Percentiles rank a stretch among this genome's conserved stretches.
These are phyloP conservation scores for Notodonta dromedarius DNA, from an alignment of 2,888 invertebrate species.

Conservation along the genomic window DNA sequence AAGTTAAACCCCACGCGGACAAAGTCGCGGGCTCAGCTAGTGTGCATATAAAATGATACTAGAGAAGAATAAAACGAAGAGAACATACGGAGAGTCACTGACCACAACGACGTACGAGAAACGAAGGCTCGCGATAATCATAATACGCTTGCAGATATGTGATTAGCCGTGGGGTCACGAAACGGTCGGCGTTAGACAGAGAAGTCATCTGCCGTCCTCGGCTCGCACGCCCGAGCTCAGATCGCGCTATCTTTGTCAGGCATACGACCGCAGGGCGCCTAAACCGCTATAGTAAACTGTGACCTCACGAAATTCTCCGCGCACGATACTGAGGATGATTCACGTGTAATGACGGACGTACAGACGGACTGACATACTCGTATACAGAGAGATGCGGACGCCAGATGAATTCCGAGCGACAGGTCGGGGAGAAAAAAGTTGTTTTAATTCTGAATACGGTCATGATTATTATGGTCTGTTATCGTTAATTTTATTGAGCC, in stretches of 20 bases:
- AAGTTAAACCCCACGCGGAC: no score
- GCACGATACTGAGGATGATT: slow-evolving; percentile 78
- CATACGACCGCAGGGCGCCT: slow-evolving; percentile 80
- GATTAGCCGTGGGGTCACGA: slow-evolving; percentile 81
- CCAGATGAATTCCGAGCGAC: slow-evolving; percentile 70
- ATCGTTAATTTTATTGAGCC: slow-evolving; percentile 64
- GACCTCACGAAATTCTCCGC: slow-evolving; percentile 82
- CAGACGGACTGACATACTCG: slow-evolving; percentile 63
- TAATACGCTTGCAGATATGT: slow-evolving; percentile 83
- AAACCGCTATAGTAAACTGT: slow-evolving; percentile 83
- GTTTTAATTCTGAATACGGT: slow-evolving; percentile 47
- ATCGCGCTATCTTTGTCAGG: slow-evolving; percentile 57
- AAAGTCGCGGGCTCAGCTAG: no score
- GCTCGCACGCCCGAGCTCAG: slow-evolving; percentile 45
- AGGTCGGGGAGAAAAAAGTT: slow-evolving; percentile 37
- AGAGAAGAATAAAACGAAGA: slow-evolving; percentile 54
- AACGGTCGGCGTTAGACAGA: slow-evolving; percentile 80
- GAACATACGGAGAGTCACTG: slow-evolving; percentile 69
- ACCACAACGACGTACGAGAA: slow-evolving; percentile 77
- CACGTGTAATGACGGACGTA: slow-evolving; percentile 76
- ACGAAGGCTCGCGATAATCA: slow-evolving; percentile 80
- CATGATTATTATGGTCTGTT: slow-evolving; percentile 50
- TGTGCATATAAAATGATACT: slow-evolving; percentile 46
- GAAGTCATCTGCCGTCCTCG: slow-evolving; percentile 54
- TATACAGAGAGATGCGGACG: slow-evolving; percentile 64